phyloP scores from a whole-genome alignment of 2,113 vertebrate genomes.

The Daboia siamensis region DNA sequence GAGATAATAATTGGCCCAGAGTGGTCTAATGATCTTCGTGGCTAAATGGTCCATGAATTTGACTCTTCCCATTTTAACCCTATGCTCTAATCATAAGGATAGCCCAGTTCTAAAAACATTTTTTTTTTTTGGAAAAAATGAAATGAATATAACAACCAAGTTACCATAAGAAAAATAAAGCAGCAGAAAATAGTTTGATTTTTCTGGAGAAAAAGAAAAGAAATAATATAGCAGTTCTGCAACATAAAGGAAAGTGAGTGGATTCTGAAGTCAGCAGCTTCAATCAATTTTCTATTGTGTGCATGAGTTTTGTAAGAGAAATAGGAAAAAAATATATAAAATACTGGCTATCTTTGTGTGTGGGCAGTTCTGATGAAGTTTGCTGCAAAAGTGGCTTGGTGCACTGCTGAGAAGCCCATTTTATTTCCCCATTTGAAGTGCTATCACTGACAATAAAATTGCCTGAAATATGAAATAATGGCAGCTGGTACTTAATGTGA shows the following conservation, averaged over 20 bases:
- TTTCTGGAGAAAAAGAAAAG: not conserved
- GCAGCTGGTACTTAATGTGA: slow-evolving; percentile 45
- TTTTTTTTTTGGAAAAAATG: not conserved
- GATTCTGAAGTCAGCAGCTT: not conserved
- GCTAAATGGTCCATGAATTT: not conserved
- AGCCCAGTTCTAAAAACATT: not conserved
- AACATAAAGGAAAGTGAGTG: not conserved
- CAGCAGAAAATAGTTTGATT: not conserved
- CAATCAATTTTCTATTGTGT: slow-evolving; percentile 8
- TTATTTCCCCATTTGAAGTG: slow-evolving; percentile 41
- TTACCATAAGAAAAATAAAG: not conserved
- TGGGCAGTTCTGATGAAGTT: slow-evolving; percentile 26
- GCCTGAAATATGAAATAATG: slow-evolving; percentile 58
- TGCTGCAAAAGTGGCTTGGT: slow-evolving; percentile 1
- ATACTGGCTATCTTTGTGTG: slow-evolving; percentile 11
- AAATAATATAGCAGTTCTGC: not conserved
- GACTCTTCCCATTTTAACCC: not conserved
- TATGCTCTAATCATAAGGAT: not conserved
- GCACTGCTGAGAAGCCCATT: slow-evolving; percentile 40
- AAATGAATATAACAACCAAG: not conserved
- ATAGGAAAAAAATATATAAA: slow-evolving; percentile 27
- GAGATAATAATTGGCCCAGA: not conserved
- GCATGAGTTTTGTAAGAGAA: not conserved
- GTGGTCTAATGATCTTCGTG: not conserved
- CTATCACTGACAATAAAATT: slow-evolving; percentile 60